Evolutionary conservation across 2,797 vertebrate genomes (phyloP), one percentile per base, ranked within the genome.

Genomic region (Lagocephalus sceleratus): DNA sequence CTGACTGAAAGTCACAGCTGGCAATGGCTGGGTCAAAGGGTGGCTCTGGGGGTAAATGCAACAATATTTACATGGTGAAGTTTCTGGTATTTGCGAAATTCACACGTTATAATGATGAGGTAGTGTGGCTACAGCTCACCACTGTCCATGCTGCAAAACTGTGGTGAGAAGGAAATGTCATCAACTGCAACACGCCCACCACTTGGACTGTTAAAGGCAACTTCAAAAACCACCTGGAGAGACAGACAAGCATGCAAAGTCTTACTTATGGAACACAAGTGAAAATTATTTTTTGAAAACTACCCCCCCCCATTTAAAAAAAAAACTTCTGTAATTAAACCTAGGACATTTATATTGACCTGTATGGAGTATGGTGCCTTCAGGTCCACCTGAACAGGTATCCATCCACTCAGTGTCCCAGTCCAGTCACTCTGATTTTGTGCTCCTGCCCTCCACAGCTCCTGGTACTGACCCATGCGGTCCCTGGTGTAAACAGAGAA

Each of bases 181-280:
- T 98, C 96, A 40, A 98, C 66, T 26, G 91, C 91, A 66, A 98
- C 85, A 0, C 91, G 92, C 19, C 95, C 96, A 22, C 94, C 94
- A 66, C 90, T 92, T 12, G 90, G 90, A 42, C 94, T 94, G 73
- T 92, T 98, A 78, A 98, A 98, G 45, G 93, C 91, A 63, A 94
- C 96, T 91, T 98, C 96, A 88, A 97, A 98, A 82, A 97, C 90
- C 72, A 95, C 84, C 95, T 98, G 41, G n/a, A 51, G 16, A 53
- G 15, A 2, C 46, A 46, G 39, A 38, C n/a, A n/a, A n/a, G n/a
- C n/a, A n/a, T n/a, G n/a, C n/a, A n/a, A n/a, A n/a, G n/a, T n/a
- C n/a, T n/a, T n/a, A n/a, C n/a, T n/a, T n/a, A n/a, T n/a, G n/a
- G n/a, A n/a, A n/a, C n/a, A n/a, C n/a, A n/a, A n/a, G n/a, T n/a